phyloP scores from a whole-genome alignment of 2,113 vertebrate genomes.

The Toxostoma redivivum region DNA sequence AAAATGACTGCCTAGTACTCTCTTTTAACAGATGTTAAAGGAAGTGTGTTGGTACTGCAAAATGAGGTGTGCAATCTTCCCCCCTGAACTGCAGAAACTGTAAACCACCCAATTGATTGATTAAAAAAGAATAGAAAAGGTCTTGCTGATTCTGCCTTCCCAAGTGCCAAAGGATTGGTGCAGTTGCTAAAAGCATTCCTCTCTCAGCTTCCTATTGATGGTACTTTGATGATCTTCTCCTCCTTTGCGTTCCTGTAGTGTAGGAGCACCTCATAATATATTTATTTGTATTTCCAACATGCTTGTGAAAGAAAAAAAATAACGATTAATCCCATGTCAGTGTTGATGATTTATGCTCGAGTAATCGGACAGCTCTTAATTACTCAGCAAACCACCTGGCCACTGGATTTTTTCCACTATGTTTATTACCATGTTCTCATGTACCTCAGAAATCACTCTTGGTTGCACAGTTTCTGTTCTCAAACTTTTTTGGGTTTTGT shows the following conservation, averaged over 20 bases:
- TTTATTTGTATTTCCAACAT: neutral
- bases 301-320: neutral
- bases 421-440: slow-evolving; percentile 82
- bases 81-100: neutral
- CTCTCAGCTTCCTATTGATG: neutral
- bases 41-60: neutral
- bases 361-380: neutral
- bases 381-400: slow-evolving; percentile 42
- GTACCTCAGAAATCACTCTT: slow-evolving; percentile 90
- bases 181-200: neutral
- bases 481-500: slow-evolving; percentile 51
- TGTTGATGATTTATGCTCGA: neutral
- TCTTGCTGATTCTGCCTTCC: slow-evolving; percentile 23
- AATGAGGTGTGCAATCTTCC: neutral
- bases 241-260: neutral
- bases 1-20: neutral
- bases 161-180: neutral
- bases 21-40: neutral
- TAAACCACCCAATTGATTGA: neutral
- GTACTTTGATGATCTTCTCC: neutral
- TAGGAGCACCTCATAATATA: neutral
- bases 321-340: neutral
- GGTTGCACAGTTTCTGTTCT: slow-evolving; percentile 89
- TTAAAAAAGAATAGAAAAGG: neutral
- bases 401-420: slow-evolving; percentile 79